Evolutionary conservation across 2,797 vertebrate species (phyloP).

Genomic region (Brotula barbata): DNA sequence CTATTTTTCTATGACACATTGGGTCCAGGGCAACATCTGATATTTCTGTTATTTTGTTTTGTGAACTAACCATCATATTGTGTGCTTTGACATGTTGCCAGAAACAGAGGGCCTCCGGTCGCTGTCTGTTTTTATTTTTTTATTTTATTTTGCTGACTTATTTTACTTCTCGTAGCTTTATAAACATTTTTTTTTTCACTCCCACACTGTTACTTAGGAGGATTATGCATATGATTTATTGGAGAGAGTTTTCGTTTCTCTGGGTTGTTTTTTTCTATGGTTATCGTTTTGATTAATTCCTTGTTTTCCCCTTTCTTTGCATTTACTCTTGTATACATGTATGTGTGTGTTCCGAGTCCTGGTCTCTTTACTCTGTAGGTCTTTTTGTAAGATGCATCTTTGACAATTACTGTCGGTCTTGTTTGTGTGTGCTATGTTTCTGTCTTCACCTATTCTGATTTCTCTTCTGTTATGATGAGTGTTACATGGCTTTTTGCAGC

Average conservation of each 20-base stretch:
- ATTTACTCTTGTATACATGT: conserved; percentile 54
- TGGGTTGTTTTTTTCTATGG: conserved; percentile 23
- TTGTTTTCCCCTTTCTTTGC: conserved; percentile 47
- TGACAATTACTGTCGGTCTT: conserved; percentile 50
- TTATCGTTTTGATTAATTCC: conserved; percentile 29
- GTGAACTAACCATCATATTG: conserved; percentile 72
- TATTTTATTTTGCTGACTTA: conserved; percentile 36
- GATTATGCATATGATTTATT: conserved; percentile 33
- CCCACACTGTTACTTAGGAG: not conserved
- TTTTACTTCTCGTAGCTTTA: conserved; percentile 52
- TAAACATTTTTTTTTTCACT: conserved; percentile 43
- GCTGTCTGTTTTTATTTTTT: conserved; percentile 72
- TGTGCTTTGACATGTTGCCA: conserved; percentile 68
- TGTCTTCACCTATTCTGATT: conserved; percentile 73
- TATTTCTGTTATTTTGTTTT: conserved; percentile 71
- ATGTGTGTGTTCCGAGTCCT: conserved; percentile 43
- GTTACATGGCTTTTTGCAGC: conserved; percentile 91
- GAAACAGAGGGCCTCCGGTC: conserved; percentile 64
- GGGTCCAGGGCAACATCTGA: conserved; percentile 57
- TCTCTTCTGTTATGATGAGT: conserved; percentile 78
- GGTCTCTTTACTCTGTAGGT: conserved; percentile 42
- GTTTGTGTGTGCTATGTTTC: conserved; percentile 58
- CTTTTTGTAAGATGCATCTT: conserved; percentile 62
- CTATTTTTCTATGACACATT: conserved; percentile 55
- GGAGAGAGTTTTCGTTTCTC: conserved; percentile 23